These are phyloP conservation scores for Drosophila melanica DNA, from an alignment of 1,140 invertebrate species.

Conservation along the genomic window DNA sequence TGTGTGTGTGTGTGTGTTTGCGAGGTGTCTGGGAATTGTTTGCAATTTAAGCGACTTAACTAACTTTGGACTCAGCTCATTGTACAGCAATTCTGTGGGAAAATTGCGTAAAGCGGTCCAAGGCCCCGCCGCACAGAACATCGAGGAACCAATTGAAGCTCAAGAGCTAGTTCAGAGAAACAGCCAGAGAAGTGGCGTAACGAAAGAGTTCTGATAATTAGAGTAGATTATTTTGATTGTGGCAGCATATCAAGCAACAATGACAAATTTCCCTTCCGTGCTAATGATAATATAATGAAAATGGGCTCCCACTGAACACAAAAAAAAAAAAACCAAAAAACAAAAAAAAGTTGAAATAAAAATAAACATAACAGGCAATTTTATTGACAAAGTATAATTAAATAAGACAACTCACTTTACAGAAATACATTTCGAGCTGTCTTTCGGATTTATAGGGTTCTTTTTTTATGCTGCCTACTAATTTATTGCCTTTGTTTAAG, in stretches of 20 bases:
- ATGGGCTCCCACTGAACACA: no score
- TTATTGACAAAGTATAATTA: no score
- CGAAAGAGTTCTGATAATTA: slow-evolving; percentile 8
- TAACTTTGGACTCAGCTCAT: slow-evolving; percentile 12
- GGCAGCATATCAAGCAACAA: not conserved
- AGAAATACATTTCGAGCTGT: no score
- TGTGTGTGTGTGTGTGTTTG: not conserved
- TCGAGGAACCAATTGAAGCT: not conserved
- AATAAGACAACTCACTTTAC: no score
- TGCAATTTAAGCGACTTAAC: slow-evolving; percentile 62
- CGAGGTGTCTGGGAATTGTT: slow-evolving; percentile 57
- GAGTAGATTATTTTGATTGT: slow-evolving; percentile 4
- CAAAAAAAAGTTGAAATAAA: no score
- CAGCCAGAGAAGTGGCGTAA: not conserved
- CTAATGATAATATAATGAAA: no score
- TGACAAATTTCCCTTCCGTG: not conserved
- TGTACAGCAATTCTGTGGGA: slow-evolving; percentile 37
- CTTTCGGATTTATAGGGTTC: no score
- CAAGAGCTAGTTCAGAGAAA: not conserved
- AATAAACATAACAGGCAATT: no score
- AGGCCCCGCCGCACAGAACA: slow-evolving; percentile 4
- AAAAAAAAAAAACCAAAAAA: no score
- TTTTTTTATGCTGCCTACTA: no score
- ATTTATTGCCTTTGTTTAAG: no score
- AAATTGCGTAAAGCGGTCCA: slow-evolving; percentile 43